A percentile compares a stretch with the other conserved stretches of the same genome.
phyloP scores from a whole-genome alignment of 2,888 invertebrate genomes.

The Galerucella nymphaeae region DNA sequence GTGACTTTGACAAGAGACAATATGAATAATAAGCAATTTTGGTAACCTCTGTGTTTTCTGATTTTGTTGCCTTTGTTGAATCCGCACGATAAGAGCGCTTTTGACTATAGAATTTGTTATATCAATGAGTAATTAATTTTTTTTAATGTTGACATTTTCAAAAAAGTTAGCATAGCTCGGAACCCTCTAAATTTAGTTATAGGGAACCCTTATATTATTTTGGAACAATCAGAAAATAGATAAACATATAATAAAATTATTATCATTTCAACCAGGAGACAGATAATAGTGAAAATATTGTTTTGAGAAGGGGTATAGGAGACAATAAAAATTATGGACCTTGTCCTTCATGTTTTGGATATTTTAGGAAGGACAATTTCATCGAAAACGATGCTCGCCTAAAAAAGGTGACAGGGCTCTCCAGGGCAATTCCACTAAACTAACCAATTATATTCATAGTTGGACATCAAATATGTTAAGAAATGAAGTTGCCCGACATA shows the following conservation, averaged over 20 bases:
- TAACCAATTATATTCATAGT: conserved; percentile 17
- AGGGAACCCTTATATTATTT: no score
- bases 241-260: neutral
- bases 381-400: conserved; percentile 23
- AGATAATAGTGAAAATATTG: neutral
- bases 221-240: no score
- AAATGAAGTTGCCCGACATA: conserved; percentile 4
- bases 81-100: no score
- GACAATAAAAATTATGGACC: conserved; percentile 4
- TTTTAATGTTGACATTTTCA: no score
- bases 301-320: neutral
- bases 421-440: conserved; percentile 9
- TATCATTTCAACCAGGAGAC: neutral
- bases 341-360: conserved; percentile 26
- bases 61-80: no score
- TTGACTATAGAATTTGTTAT: no score
- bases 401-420: conserved; percentile 23
- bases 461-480: conserved; percentile 7
- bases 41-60: no score
- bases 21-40: no score
- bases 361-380: conserved; percentile 28
- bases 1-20: no score
- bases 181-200: no score
- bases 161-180: no score
- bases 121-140: no score